A percentile compares a stretch with the other conserved stretches of the same genome.
These are phyloP conservation scores for Caenorhabditis sinica DNA, from an alignment of 2,888 invertebrate genomes.

Conservation along the genomic window DNA sequence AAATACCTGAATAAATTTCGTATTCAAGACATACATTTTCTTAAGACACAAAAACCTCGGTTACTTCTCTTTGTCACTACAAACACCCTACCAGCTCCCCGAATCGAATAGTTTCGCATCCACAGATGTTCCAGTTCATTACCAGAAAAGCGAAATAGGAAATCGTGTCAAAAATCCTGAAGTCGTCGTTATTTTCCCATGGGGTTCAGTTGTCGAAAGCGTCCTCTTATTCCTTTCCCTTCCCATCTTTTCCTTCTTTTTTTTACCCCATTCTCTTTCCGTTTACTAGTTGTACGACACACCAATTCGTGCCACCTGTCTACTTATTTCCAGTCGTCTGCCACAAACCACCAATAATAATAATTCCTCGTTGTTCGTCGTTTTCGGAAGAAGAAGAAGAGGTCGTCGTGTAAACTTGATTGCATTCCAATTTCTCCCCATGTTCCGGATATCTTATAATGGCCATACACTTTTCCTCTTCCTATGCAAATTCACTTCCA, in stretches of 20 bases:
- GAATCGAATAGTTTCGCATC: constrained; percentile 4
- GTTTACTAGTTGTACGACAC: constrained; percentile 52
- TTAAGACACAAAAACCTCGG: background rate
- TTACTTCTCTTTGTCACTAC: background rate
- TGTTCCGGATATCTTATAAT: constrained; percentile 62
- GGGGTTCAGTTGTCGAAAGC: constrained; percentile 60
- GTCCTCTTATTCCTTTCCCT: constrained; percentile 21
- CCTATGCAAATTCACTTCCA: constrained; percentile 52
- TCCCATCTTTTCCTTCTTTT: background rate
- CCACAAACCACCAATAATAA: constrained; percentile 45
- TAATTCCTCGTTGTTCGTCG: constrained; percentile 29
- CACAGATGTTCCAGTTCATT: constrained; percentile 18
- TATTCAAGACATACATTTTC: background rate
- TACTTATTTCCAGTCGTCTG: constrained; percentile 36
- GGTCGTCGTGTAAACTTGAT: constrained; percentile 48
- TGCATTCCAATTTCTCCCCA: constrained; percentile 37
- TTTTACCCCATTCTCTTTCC: constrained; percentile 15
- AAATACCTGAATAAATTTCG: constrained; percentile 35
- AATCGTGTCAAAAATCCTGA: constrained; percentile 58
- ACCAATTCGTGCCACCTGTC: constrained; percentile 46
- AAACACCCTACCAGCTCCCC: too few species aligned
- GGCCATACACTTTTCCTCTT: constrained; percentile 48
- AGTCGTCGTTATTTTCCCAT: constrained; percentile 46
- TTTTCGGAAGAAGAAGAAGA: constrained; percentile 19
- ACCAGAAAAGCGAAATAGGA: constrained; percentile 12